phyloP scores from a whole-genome alignment of 2,888 invertebrate species.

The Archips crataeganus region DNA sequence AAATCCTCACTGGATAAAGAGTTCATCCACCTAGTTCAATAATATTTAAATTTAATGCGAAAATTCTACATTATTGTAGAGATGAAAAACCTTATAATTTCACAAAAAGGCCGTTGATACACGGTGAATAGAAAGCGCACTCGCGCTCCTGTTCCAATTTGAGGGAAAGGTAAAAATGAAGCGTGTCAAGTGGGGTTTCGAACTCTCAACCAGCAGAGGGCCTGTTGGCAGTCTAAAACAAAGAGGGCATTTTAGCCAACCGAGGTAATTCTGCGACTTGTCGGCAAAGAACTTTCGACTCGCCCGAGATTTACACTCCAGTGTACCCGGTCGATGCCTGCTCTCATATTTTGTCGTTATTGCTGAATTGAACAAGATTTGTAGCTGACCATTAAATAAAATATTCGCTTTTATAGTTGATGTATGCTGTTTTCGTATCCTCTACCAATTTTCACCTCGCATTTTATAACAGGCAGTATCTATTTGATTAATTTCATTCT shows the following conservation, averaged over 20 bases:
- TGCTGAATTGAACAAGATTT: neutral
- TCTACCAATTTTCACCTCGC: neutral
- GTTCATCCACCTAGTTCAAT: too few species aligned
- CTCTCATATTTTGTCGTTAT: conserved; percentile 14
- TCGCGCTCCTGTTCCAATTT: conserved; percentile 76
- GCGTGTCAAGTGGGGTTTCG: conserved; percentile 81
- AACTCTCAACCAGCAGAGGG: conserved; percentile 70
- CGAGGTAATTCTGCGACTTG: conserved; percentile 45
- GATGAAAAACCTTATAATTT: conserved; percentile 44
- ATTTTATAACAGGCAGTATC: conserved; percentile 4
- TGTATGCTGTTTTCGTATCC: neutral
- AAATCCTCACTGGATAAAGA: too few species aligned
- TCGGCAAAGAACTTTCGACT: conserved; percentile 66
- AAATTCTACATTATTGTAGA: too few species aligned
- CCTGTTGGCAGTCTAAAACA: conserved; percentile 78
- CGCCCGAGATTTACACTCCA: conserved; percentile 69
- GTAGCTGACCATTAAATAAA: neutral
- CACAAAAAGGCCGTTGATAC: conserved; percentile 64
- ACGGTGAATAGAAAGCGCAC: conserved; percentile 62
- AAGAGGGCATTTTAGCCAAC: conserved; percentile 63
- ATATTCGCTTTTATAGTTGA: neutral
- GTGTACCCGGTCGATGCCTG: conserved; percentile 17
- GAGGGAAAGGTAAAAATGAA: conserved; percentile 80
- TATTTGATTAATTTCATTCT: conserved; percentile 10
- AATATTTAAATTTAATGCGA: too few species aligned